Conservation (phyloP, 2,113 vertebrate species). For the Protobothrops mucrosquamatus region DNA sequence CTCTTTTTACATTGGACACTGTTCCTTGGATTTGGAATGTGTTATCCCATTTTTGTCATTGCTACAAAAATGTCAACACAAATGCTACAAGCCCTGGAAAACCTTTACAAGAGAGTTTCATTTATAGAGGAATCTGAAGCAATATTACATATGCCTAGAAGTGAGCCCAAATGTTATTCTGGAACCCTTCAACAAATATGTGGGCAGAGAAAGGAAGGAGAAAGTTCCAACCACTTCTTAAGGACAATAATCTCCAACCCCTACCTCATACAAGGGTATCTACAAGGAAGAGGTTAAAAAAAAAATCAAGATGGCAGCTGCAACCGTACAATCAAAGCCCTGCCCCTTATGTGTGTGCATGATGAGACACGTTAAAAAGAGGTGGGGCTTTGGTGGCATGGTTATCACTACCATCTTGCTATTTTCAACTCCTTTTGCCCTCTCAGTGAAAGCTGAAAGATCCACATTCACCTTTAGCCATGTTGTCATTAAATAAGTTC, state of each 20-base stretch:
- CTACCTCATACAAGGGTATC: neutral
- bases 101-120: neutral
- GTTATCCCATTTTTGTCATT: neutral
- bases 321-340: neutral
- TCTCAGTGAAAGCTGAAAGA: neutral
- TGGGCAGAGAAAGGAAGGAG: neutral
- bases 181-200: neutral
- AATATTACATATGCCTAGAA: neutral
- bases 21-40: neutral
- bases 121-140: neutral
- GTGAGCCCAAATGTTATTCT: neutral
- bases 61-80: neutral
- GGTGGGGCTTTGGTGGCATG: neutral
- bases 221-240: neutral
- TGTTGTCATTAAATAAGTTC: neutral
- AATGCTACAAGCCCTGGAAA: neutral
- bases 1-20: neutral
- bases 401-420: neutral
- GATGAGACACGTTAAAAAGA: neutral
- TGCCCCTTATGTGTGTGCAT: neutral
- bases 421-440: neutral
- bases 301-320: neutral
- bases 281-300: neutral
- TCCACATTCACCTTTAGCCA: neutral
- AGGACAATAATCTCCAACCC: neutral